Percentiles rank a stretch among this genome's conserved stretches.
Conservation (phyloP, 2,797 vertebrate genomes). For the Podarcis lilfordi region DNA sequence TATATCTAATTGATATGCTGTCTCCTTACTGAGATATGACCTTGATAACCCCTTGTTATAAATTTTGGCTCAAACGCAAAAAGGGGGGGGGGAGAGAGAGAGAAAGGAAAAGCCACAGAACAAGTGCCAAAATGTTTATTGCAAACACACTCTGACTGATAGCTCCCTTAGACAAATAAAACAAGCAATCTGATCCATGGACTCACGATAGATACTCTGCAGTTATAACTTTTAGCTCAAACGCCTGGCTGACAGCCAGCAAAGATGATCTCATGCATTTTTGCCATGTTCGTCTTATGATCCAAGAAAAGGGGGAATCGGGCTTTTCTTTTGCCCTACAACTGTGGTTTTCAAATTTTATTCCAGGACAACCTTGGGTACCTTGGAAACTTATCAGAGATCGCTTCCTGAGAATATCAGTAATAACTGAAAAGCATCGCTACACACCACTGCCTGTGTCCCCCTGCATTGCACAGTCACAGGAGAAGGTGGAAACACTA, state of each 20-base stretch:
- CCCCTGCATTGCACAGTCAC: background rate
- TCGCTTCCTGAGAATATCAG: no score
- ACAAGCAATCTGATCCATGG: background rate
- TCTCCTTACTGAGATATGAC: slow-evolving; percentile 5
- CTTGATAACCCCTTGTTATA: background rate
- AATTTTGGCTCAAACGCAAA: background rate
- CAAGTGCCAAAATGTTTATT: slow-evolving; percentile 17
- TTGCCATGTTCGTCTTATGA: background rate
- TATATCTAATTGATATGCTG: background rate
- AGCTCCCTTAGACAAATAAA: slow-evolving; percentile 18
- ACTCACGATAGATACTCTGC: background rate
- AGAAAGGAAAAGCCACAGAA: slow-evolving; percentile 15
- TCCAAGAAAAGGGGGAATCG: slow-evolving; percentile 3
- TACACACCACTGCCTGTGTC: background rate
- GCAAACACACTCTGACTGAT: background rate
- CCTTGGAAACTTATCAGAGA: background rate
- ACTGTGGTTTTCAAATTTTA: background rate
- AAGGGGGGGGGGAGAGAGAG: background rate
- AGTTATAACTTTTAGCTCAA: slow-evolving; percentile 13
- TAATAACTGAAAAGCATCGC: no score
- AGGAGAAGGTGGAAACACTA: background rate
- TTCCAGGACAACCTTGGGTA: background rate
- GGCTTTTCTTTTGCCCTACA: background rate
- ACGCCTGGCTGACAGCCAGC: slow-evolving; percentile 15
- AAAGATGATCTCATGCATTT: background rate